These are phyloP conservation scores for Caenorhabditis sp. DNA, from an alignment of 2,888 invertebrate species.

Conservation along the genomic window DNA sequence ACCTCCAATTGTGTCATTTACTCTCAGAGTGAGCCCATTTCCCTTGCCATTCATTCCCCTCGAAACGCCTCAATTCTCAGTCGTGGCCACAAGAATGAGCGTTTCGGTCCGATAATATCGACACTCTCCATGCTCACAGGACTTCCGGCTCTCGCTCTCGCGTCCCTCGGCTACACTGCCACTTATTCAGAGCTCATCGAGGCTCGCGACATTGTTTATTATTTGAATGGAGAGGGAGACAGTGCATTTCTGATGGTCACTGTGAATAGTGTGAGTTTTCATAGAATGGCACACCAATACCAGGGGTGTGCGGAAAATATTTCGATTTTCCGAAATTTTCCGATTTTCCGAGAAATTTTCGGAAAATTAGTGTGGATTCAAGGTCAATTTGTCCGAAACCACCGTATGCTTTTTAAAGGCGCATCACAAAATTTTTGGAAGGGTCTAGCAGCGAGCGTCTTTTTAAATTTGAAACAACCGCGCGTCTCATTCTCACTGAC, in stretches of 20 bases:
- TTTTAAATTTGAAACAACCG: too few species aligned
- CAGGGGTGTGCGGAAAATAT: too few species aligned
- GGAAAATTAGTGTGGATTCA: too few species aligned
- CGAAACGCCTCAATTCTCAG: neutral
- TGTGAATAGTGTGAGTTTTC: slow-evolving; percentile 3
- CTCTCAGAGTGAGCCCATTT: slow-evolving; percentile 21
- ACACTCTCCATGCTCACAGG: slow-evolving; percentile 26
- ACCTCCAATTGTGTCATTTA: slow-evolving; percentile 32
- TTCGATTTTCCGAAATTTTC: too few species aligned
- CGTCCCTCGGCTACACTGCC: slow-evolving; percentile 17
- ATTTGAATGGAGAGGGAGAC: slow-evolving; percentile 46
- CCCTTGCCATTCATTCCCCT: neutral
- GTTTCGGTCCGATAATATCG: slow-evolving; percentile 31
- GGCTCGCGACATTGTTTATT: slow-evolving; percentile 29
- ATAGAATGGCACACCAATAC: neutral
- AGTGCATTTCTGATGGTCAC: slow-evolving; percentile 40
- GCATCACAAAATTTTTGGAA: too few species aligned
- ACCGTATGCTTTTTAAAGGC: too few species aligned
- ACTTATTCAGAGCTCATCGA: slow-evolving; percentile 1
- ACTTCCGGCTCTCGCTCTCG: slow-evolving; percentile 21
- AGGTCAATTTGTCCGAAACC: too few species aligned
- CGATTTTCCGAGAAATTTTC: too few species aligned
- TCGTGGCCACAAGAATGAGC: slow-evolving; percentile 9
- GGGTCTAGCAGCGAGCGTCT: too few species aligned
- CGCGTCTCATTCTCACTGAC: too few species aligned